Percentiles rank a stretch among this genome's conserved stretches.
phyloP scores from a whole-genome alignment of 2,888 invertebrate species.

The Lasioglossum vierecki region DNA sequence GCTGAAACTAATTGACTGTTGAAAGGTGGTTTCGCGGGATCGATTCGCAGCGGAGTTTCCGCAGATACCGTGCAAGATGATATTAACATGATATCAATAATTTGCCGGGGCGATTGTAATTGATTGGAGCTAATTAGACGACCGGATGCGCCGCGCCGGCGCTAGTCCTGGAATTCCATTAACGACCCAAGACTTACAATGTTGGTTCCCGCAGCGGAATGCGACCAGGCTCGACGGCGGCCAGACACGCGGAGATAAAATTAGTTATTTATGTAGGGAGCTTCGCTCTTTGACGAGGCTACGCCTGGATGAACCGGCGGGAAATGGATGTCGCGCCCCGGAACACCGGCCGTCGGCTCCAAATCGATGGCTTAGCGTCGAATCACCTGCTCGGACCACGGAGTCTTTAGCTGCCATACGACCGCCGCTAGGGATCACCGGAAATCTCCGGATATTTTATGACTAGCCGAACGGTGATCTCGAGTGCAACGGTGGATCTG shows the following conservation, averaged over 20 bases:
- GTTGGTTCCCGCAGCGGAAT: neutral
- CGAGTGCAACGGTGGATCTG: conserved; percentile 37
- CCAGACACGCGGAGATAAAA: neutral
- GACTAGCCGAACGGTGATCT: conserved; percentile 60
- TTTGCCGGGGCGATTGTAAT: conserved; percentile 34
- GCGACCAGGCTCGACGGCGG: neutral
- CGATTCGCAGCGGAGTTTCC: conserved; percentile 52
- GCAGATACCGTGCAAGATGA: conserved; percentile 35
- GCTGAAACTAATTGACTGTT: conserved; percentile 59
- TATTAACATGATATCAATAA: conserved; percentile 47
- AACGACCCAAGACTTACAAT: neutral
- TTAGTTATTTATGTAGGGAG: conserved; percentile 6
- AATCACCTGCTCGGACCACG: conserved; percentile 46
- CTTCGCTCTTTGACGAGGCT: conserved; percentile 15
- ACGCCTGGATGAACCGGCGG: conserved; percentile 12
- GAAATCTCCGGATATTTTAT: conserved; percentile 67
- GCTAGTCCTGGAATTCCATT: neutral
- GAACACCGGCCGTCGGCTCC: conserved; percentile 24
- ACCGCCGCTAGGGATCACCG: conserved; percentile 62
- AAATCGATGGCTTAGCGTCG: conserved; percentile 56
- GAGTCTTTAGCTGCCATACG: conserved; percentile 62
- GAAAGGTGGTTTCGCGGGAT: conserved; percentile 56
- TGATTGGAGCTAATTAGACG: conserved; percentile 34
- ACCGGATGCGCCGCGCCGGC: neutral
- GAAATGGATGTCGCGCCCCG: conserved; percentile 39